phyloP scores from a whole-genome alignment of 35 echinoderm and acorn worm species.

The Apostichopus parvimensis region DNA sequence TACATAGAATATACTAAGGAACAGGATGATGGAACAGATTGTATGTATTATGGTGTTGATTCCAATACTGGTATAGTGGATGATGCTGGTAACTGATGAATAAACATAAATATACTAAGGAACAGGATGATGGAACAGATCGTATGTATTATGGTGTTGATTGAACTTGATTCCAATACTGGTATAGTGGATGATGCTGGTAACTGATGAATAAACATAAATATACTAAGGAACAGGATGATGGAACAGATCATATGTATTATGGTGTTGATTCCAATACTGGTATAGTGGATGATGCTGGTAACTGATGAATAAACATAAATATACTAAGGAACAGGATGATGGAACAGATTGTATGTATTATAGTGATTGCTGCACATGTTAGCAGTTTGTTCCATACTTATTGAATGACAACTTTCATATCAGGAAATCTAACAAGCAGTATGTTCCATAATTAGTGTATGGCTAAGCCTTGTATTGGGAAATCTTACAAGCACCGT shows the following conservation, averaged over 20 bases:
- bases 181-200: not conserved
- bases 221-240: not conserved
- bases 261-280: not conserved
- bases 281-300: not conserved
- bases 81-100: not conserved
- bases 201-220: not conserved
- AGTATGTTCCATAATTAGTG: no score
- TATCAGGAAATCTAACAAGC: no score
- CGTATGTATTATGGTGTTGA: not conserved
- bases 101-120: not conserved
- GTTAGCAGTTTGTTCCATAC: no score
- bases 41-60: not conserved
- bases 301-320: not conserved
- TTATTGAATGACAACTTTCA: no score
- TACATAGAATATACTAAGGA: not conserved
- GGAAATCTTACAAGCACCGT: no score
- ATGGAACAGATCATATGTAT: not conserved
- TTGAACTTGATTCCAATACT: not conserved
- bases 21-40: not conserved
- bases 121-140: not conserved
- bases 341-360: not conserved
- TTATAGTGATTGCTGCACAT: not conserved
- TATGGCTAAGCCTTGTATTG: no score
- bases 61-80: not conserved
- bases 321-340: not conserved